Evolutionary conservation across 2,888 invertebrate species (phyloP).

Genomic region (Chouioia cunea): DNA sequence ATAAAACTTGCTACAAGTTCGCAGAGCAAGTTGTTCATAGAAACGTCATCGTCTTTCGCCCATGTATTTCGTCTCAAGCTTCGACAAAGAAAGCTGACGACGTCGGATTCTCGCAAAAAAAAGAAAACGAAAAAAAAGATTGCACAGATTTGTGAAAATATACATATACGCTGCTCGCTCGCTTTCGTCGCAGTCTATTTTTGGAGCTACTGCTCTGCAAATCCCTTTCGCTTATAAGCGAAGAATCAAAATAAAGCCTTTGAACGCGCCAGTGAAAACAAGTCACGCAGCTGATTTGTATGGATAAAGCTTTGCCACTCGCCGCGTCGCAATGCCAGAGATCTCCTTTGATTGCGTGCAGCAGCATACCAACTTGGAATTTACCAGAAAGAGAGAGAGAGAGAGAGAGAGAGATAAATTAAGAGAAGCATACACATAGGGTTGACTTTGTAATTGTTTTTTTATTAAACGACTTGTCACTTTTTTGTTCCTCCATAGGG

Average conservation of each 20-base stretch:
- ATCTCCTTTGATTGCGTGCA: too few species aligned
- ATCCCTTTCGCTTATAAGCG: slow-evolving; percentile 1
- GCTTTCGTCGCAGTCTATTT: slow-evolving; percentile 25
- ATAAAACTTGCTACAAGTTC: slow-evolving; percentile 1
- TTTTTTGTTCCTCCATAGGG: background rate
- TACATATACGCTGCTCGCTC: background rate
- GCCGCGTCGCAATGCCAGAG: too few species aligned
- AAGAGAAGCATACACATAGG: background rate
- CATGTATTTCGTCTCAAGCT: slow-evolving; percentile 17
- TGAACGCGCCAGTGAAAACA: slow-evolving; percentile 10
- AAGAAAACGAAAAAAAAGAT: slow-evolving; percentile 11
- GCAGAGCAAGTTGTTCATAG: slow-evolving; percentile 18
- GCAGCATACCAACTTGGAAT: background rate
- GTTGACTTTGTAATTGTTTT: slow-evolving; percentile 20
- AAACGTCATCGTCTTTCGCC: slow-evolving; percentile 20
- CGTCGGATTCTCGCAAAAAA: background rate
- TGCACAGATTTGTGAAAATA: slow-evolving; percentile 22
- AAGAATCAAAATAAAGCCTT: slow-evolving; percentile 28
- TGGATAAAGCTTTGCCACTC: slow-evolving; percentile 2
- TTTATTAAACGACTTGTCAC: background rate
- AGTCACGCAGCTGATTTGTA: slow-evolving; percentile 5
- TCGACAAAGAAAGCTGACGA: slow-evolving; percentile 19
- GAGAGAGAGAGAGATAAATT: slow-evolving; percentile 4
- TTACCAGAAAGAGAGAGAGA: slow-evolving; percentile 11
- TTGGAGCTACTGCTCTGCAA: slow-evolving; percentile 35